Base-by-base conservation (phyloP, 2,888 invertebrate species). In the Drosophila buzzatii region DNA sequence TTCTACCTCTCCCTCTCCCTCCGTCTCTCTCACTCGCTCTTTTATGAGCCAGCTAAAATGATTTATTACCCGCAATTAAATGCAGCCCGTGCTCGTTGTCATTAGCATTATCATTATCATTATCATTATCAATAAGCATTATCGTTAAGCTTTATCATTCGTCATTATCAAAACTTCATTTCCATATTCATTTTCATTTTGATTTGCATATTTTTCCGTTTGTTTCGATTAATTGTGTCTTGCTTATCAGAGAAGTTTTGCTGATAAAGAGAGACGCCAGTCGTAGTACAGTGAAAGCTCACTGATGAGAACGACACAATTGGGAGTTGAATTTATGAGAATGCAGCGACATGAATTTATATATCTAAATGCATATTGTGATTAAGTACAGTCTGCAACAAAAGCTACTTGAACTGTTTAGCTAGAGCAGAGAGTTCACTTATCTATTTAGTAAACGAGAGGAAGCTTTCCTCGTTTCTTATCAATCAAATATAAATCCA, bases 41-140 rank as follows among this genome's bases (percentile, higher is more conserved):
- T 23, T 81, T 69, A 64, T 44, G 65, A 62, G 39, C 55, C 35
- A 58, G 49, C 80, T 42, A 68, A 71, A 68, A 76, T 82, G 72
- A 65, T 66, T 68, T 76, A 65, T 57, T 49, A 68, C 56, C 35
- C n/a, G 39, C 81, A 42, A 73, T 57, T 59, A 61, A 57, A 70
- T 59, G 51, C 51, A 70, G 59, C 37, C 44, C 51, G 37, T 66
- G 39, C 39, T 42, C 44, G 4, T 33, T 20, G 16, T 49, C 59
- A 49, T 59, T 61, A 31, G 31, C 27, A 59, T 52, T 61, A 53
- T n/a, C 59, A 49, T 59, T 59, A 18, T 27, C 47, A 47, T 27
- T 59, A 18, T 27, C 47, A 47, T 27, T 47, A 47, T 10, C 45
- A 45, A 27, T 49, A 31, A 18, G 12, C 18, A 39, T 53, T 61